Percentiles rank a stretch among this genome's conserved stretches.
These are phyloP conservation scores for Dryadula phaetusa DNA, from an alignment of 2,888 invertebrate species.

Conservation along the genomic window DNA sequence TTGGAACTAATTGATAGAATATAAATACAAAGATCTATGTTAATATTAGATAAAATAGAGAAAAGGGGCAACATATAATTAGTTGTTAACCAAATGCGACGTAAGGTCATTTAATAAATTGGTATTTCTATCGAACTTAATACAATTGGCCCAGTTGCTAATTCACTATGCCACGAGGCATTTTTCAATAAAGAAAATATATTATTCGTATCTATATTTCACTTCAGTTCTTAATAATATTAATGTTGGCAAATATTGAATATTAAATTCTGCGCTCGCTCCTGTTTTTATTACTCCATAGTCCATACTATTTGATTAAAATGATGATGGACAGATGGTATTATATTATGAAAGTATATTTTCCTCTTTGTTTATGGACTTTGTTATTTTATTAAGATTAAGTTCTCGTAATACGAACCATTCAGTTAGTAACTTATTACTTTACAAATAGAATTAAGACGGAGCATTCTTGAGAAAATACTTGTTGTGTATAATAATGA, in stretches of 20 bases:
- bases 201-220: background rate
- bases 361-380: slow-evolving; percentile 5
- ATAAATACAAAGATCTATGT: no score
- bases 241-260: slow-evolving; percentile 3
- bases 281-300: background rate
- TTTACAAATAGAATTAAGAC: slow-evolving; percentile 9
- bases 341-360: slow-evolving; percentile 19
- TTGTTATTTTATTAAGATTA: slow-evolving; percentile 18
- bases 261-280: background rate
- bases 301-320: slow-evolving; percentile 11
- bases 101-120: background rate
- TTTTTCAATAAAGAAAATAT: background rate
- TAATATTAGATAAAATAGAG: no score
- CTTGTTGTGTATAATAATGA: slow-evolving; percentile 1
- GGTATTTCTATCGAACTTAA: no score
- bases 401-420: slow-evolving; percentile 19
- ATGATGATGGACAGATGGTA: slow-evolving; percentile 9
- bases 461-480: background rate
- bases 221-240: background rate
- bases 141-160: no score
- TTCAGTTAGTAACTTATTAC: slow-evolving; percentile 15
- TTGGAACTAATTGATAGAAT: no score
- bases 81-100: no score
- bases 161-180: background rate
- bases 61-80: no score